Evolutionary conservation across 2,113 vertebrate genomes (phyloP).

Genomic region (Nesoenas mayeri): DNA sequence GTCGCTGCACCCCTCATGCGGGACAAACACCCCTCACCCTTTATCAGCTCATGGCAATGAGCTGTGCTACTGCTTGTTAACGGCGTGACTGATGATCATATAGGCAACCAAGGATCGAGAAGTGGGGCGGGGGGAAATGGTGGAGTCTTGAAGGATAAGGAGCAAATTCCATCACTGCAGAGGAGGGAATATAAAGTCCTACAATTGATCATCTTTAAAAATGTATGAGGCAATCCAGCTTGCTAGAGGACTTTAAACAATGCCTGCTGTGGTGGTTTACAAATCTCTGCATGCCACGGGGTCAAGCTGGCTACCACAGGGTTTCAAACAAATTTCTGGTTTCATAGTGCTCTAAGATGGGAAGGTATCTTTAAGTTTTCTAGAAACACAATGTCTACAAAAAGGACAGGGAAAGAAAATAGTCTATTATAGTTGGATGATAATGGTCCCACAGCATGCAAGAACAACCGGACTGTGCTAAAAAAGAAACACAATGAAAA

Average conservation of each 20-base stretch:
- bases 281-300: background rate
- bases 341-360: background rate
- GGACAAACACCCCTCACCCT: rapidly evolving
- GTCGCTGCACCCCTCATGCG: background rate
- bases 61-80: background rate
- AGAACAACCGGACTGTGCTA: background rate
- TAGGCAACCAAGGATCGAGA: background rate
- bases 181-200: background rate
- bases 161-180: background rate
- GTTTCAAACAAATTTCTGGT: background rate
- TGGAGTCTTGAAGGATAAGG: background rate
- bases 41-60: background rate
- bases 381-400: background rate
- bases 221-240: background rate
- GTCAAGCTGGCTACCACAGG: background rate
- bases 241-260: background rate
- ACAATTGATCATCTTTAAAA: background rate
- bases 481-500: background rate
- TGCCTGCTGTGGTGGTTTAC: background rate
- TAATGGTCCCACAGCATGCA: background rate
- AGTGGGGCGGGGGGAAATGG: too few species aligned
- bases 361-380: background rate
- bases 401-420: background rate
- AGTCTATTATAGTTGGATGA: background rate
- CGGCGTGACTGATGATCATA: rapidly evolving